Evolutionary conservation across 2,113 vertebrate species (phyloP), one percentile per base, ranked within the genome.

Genomic region (Psammodynastes pulverulentus): DNA sequence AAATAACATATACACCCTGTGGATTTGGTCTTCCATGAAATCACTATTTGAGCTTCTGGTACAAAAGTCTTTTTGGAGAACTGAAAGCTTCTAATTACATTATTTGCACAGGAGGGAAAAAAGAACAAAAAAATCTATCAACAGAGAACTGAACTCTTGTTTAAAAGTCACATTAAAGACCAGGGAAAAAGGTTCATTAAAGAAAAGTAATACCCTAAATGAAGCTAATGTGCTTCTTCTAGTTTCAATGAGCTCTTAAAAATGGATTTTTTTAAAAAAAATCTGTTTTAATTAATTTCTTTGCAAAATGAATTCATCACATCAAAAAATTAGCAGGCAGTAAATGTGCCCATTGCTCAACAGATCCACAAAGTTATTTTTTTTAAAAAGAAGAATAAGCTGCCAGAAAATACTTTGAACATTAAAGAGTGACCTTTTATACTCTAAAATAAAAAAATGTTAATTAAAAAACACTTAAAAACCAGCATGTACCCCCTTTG

Each of bases 261-360:
- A 97, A 98, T 95, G 94, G 95, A 97, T 97, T 43, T 79, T 67
- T 72, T 17, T 2, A 94, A 96, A 97, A 91, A 95, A 95, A 97
- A 92, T 96, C 94, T 95, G 86, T 95, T 96, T 97, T 97, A 97
- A 98, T 97, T 97, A 97, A 97, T 97, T 96, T 95, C 92, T 94
- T 96, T 97, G 95, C 90, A 79, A 96, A 97, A 97, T 97, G 96
- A 96, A 98, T 97, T 97, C 96, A 95, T 94, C 95, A 91, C 91
- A 97, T 94, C 91, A 95, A 92, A 97, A 97, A 97, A 97, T 97
- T 97, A 97, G 95, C 94, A 97, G 93, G 95, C 95, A 97, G 88
- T 97, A 94, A 96, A 97, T 96, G 92, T 91, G 91, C 92, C 95
- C 88, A 93, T 94, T 96, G 92, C 90, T 95, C 95, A 95, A 96